Base-by-base conservation (phyloP, 2,888 invertebrate species). In the Endomychus coccineus region DNA sequence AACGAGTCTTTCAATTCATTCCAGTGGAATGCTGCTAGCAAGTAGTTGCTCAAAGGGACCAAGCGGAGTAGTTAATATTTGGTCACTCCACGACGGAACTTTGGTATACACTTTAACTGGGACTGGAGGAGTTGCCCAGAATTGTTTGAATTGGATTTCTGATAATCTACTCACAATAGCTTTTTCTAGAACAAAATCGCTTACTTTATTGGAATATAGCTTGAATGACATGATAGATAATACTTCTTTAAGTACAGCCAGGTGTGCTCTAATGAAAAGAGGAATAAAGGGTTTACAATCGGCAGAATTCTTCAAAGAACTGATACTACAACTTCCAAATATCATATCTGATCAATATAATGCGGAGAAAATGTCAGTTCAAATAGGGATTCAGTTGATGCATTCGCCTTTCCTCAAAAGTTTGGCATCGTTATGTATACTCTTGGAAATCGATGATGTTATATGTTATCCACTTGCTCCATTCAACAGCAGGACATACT, bases 321-420 rank as follows among this genome's bases (percentile, higher is more conserved):
- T 73, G 9, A 57, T 71, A 9, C 58, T 62, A 13, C 56, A 66
- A 27, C 56, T 78, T 23, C 77, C 76, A 1, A 60, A 62, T 17
- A 61, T 77, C 13, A 58, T 73, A 34, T 60, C 58, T 15, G 57
- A 71, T 16, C 77, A 77, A 50, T 73, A 72, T 48, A 60, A 68
- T 16, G 64, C 68, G 46, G 77, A 78, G 52, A 73, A 72, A 55
- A 64, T 71, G n/a, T 53, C 62, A 15, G 74, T 78, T 7, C 67
- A 71, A 48, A 70, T 67, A 33, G 78, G 78, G 1, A 68, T 71
- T 12, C 75, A 75, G 50, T 58, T 78, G 36, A 66, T 74, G 51
- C 74, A 75, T 59, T 75, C 75, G 44, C 58, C 68, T 27, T 75
- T 74, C 53, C 62, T 78, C 34, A 75, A 75, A 57, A 71, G 72